A percentile compares a stretch with the other conserved stretches of the same genome.
These are phyloP conservation scores for Geopemphigus sp. DNA, from an alignment of 1,140 invertebrate species.

Conservation along the genomic window DNA sequence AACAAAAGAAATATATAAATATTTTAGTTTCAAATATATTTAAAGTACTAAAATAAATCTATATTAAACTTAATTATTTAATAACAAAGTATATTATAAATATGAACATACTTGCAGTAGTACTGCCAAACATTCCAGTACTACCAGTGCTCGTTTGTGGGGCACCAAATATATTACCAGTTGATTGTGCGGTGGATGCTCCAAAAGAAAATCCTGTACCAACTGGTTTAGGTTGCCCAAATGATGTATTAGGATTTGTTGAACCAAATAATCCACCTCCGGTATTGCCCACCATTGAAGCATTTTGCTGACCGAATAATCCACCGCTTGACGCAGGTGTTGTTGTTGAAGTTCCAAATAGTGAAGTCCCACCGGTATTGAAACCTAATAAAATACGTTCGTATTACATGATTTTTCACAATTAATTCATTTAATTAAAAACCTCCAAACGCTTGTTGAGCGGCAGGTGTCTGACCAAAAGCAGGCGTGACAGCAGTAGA, in stretches of 20 bases:
- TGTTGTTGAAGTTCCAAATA: slow-evolving; percentile 54
- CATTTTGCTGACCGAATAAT: slow-evolving; percentile 58
- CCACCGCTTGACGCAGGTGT: slow-evolving; percentile 56
- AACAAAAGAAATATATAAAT: too few species aligned
- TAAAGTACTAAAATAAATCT: too few species aligned
- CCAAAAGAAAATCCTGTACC: slow-evolving; percentile 55
- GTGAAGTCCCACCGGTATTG: slow-evolving; percentile 26
- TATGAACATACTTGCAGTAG: slow-evolving; percentile 51
- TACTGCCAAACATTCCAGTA: slow-evolving; percentile 64
- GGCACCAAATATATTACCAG: slow-evolving; percentile 61
- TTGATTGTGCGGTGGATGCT: slow-evolving; percentile 56
- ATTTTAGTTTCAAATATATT: too few species aligned
- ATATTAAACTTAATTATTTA: background rate
- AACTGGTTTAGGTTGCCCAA: slow-evolving; percentile 60
- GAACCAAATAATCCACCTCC: slow-evolving; percentile 61
- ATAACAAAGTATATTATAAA: too few species aligned
- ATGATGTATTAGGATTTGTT: slow-evolving; percentile 59
- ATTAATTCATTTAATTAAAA: slow-evolving; percentile 18
- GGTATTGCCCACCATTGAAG: slow-evolving; percentile 54
- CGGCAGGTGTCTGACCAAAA: slow-evolving; percentile 54
- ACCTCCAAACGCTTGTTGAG: slow-evolving; percentile 53
- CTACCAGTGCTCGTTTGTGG: slow-evolving; percentile 59
- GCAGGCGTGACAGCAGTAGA: slow-evolving; percentile 56
- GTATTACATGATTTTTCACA: background rate
- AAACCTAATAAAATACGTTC: slow-evolving; percentile 24